Conservation (phyloP, 1,140 invertebrate genomes). For the Pseudomyrmex flavicornis region DNA sequence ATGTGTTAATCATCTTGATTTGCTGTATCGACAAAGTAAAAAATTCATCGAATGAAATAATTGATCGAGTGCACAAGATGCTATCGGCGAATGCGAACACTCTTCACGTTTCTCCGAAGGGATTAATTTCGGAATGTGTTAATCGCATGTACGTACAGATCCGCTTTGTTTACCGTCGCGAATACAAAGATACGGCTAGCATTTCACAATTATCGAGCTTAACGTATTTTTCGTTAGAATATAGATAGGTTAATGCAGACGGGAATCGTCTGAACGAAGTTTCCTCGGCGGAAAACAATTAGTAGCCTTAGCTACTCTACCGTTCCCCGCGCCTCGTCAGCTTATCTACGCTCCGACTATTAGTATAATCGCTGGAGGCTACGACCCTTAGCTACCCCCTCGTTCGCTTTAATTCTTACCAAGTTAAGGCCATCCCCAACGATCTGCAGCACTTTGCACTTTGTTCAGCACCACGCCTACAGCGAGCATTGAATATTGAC, state of each 20-base stretch:
- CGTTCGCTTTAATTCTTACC: constrained; percentile 76
- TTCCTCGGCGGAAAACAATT: constrained; percentile 73
- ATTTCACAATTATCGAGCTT: constrained; percentile 20
- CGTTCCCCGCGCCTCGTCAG: constrained; percentile 61
- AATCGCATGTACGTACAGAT: background rate
- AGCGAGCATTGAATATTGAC: constrained; percentile 48
- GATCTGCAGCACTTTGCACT: constrained; percentile 65
- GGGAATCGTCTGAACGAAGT: constrained; percentile 70
- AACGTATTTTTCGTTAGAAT: constrained; percentile 45
- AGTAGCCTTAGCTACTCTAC: constrained; percentile 58
- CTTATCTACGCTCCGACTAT: constrained; percentile 77
- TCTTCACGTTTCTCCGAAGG: background rate
- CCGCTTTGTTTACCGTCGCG: constrained; percentile 1
- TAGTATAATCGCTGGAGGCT: constrained; percentile 76
- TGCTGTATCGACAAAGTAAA: too few relatives aligned
- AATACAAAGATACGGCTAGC: background rate
- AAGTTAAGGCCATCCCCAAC: constrained; percentile 67
- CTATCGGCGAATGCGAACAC: background rate
- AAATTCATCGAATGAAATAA: background rate
- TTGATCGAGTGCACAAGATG: constrained; percentile 8
- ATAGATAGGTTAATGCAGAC: constrained; percentile 58
- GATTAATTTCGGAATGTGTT: constrained; percentile 24
- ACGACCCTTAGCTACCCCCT: constrained; percentile 73
- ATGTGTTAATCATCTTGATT: constrained; percentile 3
- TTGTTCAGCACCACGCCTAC: constrained; percentile 46